These are phyloP conservation scores for Macrobrachium nipponense DNA, from an alignment of 1,140 invertebrate genomes.

Conservation along the genomic window DNA sequence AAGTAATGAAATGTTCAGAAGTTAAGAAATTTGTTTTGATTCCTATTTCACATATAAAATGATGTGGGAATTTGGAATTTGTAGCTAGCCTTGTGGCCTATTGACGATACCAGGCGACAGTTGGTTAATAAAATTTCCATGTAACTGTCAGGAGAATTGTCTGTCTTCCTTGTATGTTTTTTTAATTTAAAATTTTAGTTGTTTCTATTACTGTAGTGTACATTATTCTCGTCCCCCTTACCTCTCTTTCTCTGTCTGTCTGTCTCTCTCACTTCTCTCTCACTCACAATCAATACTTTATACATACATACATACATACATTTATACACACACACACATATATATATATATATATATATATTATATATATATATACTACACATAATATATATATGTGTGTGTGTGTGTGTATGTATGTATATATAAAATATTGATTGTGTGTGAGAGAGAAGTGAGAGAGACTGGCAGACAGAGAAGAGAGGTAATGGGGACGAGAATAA, in stretches of 20 bases:
- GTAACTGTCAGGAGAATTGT: not conserved
- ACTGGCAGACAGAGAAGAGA: constrained; percentile 13
- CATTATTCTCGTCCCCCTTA: not conserved
- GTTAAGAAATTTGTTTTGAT: too few species aligned
- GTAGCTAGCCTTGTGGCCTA: too few species aligned
- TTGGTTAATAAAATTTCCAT: too few species aligned
- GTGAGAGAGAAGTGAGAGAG: constrained; percentile 20
- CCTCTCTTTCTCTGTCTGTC: constrained; percentile 10
- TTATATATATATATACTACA: not conserved
- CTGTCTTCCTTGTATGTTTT: not conserved
- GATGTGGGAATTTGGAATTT: too few species aligned
- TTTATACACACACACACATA: constrained; percentile 18
- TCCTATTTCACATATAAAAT: too few species aligned
- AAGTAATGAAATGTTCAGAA: too few species aligned
- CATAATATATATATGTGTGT: constrained; percentile 18
- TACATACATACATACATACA: not conserved
- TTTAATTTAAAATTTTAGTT: not conserved
- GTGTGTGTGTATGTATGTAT: constrained; percentile 4
- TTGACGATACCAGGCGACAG: too few species aligned
- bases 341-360: constrained; percentile 39
- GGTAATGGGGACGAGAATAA: not conserved
- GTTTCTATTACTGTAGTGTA: too few species aligned
- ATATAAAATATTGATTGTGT: not conserved
- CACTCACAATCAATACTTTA: not conserved
- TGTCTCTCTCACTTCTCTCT: constrained; percentile 29